Conservation (phyloP, 1,140 invertebrate genomes). For the Cherax destructor region DNA sequence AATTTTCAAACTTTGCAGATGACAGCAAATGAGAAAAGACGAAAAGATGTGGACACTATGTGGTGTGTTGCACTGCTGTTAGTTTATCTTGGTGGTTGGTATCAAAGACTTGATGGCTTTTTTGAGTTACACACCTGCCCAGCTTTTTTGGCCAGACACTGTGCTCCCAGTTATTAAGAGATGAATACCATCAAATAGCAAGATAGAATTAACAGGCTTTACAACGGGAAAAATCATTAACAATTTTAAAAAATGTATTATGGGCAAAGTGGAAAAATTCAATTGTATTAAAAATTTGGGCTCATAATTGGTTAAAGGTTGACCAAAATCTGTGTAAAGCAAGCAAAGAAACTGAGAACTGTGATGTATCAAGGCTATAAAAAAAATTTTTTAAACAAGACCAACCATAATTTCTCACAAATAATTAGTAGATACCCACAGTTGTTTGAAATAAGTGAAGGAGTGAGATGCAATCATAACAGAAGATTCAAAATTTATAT, state of each 20-base stretch:
- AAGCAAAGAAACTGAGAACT: slow-evolving; percentile 13
- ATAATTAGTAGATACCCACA: slow-evolving; percentile 26
- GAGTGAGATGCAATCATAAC: slow-evolving; percentile 74
- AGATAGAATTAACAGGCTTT: slow-evolving; percentile 25
- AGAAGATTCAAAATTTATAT: slow-evolving; percentile 71
- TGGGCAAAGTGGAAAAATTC: slow-evolving; percentile 15
- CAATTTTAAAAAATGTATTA: slow-evolving; percentile 60
- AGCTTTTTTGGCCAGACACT: slow-evolving; percentile 33
- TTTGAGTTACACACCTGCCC: slow-evolving; percentile 25
- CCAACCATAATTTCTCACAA: slow-evolving; percentile 2
- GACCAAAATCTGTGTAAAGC: slow-evolving; percentile 74
- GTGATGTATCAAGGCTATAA: slow-evolving; percentile 37
- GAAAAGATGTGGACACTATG: neutral
- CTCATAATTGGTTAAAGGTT: slow-evolving; percentile 73
- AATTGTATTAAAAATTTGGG: slow-evolving; percentile 75
- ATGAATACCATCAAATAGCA: neutral
- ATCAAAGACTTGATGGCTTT: slow-evolving; percentile 18
- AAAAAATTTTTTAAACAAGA: neutral
- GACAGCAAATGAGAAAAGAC: slow-evolving; percentile 14
- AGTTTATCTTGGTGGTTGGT: slow-evolving; percentile 14
- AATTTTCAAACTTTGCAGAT: slow-evolving; percentile 3
- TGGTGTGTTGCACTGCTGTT: neutral
- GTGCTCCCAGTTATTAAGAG: neutral
- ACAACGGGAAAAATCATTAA: slow-evolving; percentile 33
- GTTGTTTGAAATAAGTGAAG: slow-evolving; percentile 35